phyloP scores from a whole-genome alignment of 2,113 vertebrate species.

The Pachyramphus minor region DNA sequence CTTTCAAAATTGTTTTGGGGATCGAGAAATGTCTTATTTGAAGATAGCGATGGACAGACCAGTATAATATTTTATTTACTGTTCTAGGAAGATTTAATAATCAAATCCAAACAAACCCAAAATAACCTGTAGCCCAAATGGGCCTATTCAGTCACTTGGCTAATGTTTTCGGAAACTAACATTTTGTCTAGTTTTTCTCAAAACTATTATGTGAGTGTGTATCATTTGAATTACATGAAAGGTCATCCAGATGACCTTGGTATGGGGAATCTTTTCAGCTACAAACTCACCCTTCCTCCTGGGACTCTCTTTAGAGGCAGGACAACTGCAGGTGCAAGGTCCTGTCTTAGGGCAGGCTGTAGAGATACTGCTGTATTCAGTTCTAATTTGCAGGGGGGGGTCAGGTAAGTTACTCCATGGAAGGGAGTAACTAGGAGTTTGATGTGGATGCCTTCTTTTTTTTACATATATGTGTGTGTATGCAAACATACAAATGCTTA shows the following conservation, averaged over 20 bases:
- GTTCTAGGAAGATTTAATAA: neutral
- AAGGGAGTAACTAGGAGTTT: neutral
- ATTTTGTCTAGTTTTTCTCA: neutral
- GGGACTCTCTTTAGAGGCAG: neutral
- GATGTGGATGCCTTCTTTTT: neutral
- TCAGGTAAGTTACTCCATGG: neutral
- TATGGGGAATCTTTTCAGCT: neutral
- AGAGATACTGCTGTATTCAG: neutral
- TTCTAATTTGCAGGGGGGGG: neutral
- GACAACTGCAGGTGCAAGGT: neutral
- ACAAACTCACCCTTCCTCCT: neutral
- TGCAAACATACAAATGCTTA: neutral
- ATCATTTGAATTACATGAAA: neutral
- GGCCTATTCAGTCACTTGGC: neutral
- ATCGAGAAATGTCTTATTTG: neutral
- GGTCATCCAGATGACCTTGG: neutral
- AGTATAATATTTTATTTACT: neutral
- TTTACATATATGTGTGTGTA: neutral
- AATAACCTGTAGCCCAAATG: neutral
- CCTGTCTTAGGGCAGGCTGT: neutral
- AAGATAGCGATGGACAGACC: neutral
- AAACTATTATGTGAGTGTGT: neutral
- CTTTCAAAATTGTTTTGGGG: neutral
- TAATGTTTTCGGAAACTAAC: neutral
- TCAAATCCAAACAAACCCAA: neutral